Conservation (phyloP, 35 echinoderm and acorn worm species). For the Antedon bifida region DNA sequence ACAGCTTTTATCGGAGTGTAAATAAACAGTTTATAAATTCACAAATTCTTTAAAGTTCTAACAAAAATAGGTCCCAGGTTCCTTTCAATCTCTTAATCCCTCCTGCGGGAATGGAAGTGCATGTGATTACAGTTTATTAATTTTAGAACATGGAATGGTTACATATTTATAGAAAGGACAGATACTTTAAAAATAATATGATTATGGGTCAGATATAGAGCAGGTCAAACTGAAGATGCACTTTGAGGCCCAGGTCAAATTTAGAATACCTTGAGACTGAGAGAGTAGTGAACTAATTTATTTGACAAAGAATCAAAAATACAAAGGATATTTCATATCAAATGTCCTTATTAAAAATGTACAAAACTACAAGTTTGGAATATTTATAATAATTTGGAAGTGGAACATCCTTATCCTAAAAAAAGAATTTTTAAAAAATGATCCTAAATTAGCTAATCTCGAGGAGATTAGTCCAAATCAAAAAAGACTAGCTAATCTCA, state of each 20-base stretch:
- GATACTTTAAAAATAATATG: neutral
- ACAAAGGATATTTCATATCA: no score
- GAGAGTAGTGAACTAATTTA: neutral
- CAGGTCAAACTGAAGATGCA: neutral
- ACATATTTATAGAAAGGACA: neutral
- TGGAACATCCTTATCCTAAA: no score
- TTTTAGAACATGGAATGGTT: neutral
- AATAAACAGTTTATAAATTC: neutral
- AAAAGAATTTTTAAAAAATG: no score
- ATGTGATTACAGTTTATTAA: neutral
- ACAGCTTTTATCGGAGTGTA: neutral
- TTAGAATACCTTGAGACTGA: neutral
- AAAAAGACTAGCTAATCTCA: no score
- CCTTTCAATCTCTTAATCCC: neutral
- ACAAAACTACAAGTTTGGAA: no score
- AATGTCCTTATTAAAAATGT: no score
- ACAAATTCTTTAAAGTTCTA: neutral
- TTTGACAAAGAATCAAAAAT: no score
- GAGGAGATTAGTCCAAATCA: no score
- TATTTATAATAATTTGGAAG: no score
- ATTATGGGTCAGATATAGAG: neutral
- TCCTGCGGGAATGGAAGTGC: neutral
- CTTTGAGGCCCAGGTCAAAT: neutral
- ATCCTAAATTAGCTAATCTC: no score
- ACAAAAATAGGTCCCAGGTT: neutral